Conservation (phyloP, 1,140 invertebrate species). For the Leptinotarsa defecta region DNA sequence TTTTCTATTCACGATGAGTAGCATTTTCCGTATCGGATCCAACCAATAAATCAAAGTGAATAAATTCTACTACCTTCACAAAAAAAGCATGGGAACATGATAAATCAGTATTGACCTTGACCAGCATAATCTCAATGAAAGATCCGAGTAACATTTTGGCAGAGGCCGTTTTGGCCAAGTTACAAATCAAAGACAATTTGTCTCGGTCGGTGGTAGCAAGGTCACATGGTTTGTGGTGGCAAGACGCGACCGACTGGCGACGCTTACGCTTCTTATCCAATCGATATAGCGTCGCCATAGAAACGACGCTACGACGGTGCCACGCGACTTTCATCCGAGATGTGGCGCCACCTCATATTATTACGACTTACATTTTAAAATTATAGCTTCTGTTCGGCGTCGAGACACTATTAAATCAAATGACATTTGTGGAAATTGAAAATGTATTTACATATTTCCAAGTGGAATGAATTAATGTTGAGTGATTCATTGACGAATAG, state of each 20-base stretch:
- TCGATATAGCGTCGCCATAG: slow-evolving; percentile 41
- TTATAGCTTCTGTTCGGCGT: neutral
- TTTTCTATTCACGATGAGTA: no score
- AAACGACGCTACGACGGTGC: slow-evolving; percentile 41
- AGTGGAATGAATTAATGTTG: no score
- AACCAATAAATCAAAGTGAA: no score
- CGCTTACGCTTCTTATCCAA: slow-evolving; percentile 38
- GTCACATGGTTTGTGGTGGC: slow-evolving; percentile 32
- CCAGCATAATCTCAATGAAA: neutral
- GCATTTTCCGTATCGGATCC: no score
- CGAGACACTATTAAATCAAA: no score
- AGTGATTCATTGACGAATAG: no score
- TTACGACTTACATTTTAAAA: neutral
- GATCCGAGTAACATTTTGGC: neutral
- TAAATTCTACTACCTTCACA: no score
- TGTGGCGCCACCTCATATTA: slow-evolving; percentile 40
- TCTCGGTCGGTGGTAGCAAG: slow-evolving; percentile 29
- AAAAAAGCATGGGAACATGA: no score
- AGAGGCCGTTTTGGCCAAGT: slow-evolving; percentile 4
- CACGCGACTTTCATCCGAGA: slow-evolving; percentile 41
- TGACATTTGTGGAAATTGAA: no score
- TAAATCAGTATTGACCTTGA: neutral
- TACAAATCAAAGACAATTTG: slow-evolving; percentile 23
- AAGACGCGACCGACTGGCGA: slow-evolving; percentile 41
- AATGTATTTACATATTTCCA: no score